Base-by-base conservation (phyloP, 2,888 invertebrate genomes). In the Drosophila lacicola region DNA sequence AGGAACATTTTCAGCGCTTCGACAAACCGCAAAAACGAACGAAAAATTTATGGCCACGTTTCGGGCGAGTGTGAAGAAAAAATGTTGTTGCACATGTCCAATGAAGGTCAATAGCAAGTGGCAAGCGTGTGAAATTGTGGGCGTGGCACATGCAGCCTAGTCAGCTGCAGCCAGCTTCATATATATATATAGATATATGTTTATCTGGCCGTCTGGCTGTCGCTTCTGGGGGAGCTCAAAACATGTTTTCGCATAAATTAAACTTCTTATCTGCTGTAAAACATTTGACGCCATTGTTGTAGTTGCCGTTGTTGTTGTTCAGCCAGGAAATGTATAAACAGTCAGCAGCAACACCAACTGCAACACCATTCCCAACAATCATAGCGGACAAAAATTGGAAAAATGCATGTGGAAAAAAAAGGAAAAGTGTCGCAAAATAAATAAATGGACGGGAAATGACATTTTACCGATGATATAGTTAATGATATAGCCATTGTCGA, bases 231-330 rank as follows among this genome's bases (percentile, higher is more conserved):
- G 73, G 17, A 45, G 41, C 79, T 74, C 76, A 87, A 85, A 87
- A 86, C 89, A 90, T 89, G 90, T 82, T 86, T 89, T 86, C 90
- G 90, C 90, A 90, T 90, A 90, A 90, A 90, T 90, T 90, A 86
- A 89, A 82, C 79, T 86, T 88, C 90, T 90, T 90, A 90, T 90
- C 90, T 80, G 86, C 79, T 80, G 76, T 83, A 78, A 79, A 88
- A 78, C 89, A 90, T 87, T 87, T 88, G 88, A 84, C 70, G 84
- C 70, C 83, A 78, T 76, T 76, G 73, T 66, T 65, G 78, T 45
- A 69, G 64, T 49, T 53, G 64, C 46, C 56, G 54, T 61, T 80
- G 64, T 42, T 65, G 70, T 50, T 68, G 58, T 62, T 54, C 74
- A 69, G 66, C 50, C 72, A 70, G 82, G 80, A 87, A 82, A 74